These are phyloP conservation scores for Brenthis hecate DNA, from an alignment of 2,888 invertebrate species.

Conservation along the genomic window DNA sequence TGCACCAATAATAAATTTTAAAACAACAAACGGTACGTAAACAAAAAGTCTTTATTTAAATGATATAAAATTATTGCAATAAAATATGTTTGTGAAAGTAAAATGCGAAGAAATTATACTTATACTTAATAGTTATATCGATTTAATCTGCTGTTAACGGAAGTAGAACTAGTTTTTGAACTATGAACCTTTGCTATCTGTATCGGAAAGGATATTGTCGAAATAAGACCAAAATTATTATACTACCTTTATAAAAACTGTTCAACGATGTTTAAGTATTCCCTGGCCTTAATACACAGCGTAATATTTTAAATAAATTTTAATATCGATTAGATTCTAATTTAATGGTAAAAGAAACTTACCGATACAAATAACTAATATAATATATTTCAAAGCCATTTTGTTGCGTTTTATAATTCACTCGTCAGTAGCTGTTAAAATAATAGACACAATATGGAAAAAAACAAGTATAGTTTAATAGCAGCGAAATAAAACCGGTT, in stretches of 20 bases:
- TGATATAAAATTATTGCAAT: not conserved
- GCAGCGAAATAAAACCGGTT: slow-evolving; percentile 21
- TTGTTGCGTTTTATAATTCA: slow-evolving; percentile 10
- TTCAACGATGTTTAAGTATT: not conserved
- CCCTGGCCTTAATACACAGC: not conserved
- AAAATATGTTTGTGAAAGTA: not conserved
- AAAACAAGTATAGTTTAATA: slow-evolving; percentile 8
- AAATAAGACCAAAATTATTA: not conserved
- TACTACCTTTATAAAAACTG: not conserved
- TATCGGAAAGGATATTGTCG: slow-evolving; percentile 2
- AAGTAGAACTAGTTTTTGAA: slow-evolving; percentile 20
- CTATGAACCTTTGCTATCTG: slow-evolving; percentile 27
- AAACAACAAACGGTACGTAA: too few species aligned
- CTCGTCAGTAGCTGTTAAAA: not conserved
- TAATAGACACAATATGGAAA: slow-evolving; percentile 17
- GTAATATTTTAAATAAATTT: not conserved
- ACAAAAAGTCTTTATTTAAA: not conserved
- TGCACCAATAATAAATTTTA: too few species aligned
- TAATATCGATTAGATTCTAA: slow-evolving; percentile 9
- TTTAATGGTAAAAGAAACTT: slow-evolving; percentile 35
- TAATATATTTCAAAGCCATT: slow-evolving; percentile 44
- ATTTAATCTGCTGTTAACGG: slow-evolving; percentile 20
- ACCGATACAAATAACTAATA: slow-evolving; percentile 46
- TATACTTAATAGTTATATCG: not conserved
- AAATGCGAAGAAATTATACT: not conserved